Conservation (phyloP, 2,797 vertebrate species). For the Linurgus olivaceus region DNA sequence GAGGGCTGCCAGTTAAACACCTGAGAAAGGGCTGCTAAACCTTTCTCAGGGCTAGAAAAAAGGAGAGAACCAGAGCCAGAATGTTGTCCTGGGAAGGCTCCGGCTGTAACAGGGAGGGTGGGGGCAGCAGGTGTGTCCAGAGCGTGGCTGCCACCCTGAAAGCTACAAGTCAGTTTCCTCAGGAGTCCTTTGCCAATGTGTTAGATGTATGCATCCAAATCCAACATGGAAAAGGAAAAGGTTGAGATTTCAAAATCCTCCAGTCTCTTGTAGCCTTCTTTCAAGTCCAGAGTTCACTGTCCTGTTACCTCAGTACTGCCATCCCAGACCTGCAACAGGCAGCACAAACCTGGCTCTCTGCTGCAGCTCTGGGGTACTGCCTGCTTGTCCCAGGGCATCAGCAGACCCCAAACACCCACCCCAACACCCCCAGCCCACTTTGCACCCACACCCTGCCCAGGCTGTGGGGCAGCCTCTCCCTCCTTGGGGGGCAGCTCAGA, state of each 20-base stretch:
- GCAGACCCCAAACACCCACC: background rate
- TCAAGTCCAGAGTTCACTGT: background rate
- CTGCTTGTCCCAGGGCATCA: background rate
- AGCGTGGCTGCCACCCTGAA: rapidly evolving
- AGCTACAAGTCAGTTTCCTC: background rate
- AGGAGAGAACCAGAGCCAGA: background rate
- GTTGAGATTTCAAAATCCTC: background rate
- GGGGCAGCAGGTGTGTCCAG: background rate
- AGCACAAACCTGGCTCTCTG: background rate
- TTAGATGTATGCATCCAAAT: background rate
- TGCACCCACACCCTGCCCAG: background rate
- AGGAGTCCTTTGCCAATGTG: background rate
- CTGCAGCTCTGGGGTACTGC: rapidly evolving
- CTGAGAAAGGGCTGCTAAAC: background rate
- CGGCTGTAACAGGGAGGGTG: background rate
- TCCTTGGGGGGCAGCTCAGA: background rate
- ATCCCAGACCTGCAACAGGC: background rate
- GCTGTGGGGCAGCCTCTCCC: background rate
- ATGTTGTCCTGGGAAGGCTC: background rate
- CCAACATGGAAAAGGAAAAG: background rate
- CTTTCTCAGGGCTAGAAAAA: background rate
- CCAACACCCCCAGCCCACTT: background rate
- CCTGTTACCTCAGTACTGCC: background rate
- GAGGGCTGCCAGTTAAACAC: background rate
- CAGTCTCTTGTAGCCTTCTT: background rate